Evolutionary conservation across 2,888 invertebrate genomes (phyloP).

Genomic region (Watsonalla binaria): DNA sequence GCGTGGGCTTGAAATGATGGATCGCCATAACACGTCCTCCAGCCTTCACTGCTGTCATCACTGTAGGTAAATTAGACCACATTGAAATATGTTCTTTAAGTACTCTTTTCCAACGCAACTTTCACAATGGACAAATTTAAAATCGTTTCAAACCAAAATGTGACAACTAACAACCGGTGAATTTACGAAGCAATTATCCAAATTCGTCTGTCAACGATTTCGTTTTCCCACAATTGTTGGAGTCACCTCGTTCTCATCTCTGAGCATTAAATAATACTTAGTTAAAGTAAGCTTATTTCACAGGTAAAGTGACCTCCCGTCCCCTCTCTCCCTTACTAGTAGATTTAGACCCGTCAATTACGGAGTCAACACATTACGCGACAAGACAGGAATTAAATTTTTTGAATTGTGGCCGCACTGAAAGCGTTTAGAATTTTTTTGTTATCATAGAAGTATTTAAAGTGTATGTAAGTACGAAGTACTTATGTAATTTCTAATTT

Average conservation of each 20-base stretch:
- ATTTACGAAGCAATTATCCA: slow-evolving; percentile 49
- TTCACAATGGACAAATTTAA: slow-evolving; percentile 9
- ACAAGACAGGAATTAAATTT: slow-evolving; percentile 40
- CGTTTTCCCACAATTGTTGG: slow-evolving; percentile 57
- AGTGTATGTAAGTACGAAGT: no score
- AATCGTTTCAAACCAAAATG: slow-evolving; percentile 14
- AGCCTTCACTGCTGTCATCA: no score
- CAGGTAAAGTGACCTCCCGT: slow-evolving; percentile 40
- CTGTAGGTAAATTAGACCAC: no score
- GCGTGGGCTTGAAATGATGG: no score
- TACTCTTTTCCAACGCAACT: slow-evolving; percentile 9
- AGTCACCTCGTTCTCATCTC: slow-evolving; percentile 57
- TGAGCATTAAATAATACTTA: slow-evolving; percentile 61
- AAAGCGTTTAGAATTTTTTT: slow-evolving; percentile 15
- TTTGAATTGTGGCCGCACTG: slow-evolving; percentile 22
- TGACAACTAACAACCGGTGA: slow-evolving; percentile 32
- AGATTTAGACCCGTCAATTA: slow-evolving; percentile 49
- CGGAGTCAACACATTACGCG: slow-evolving; percentile 53
- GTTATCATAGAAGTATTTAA: no score
- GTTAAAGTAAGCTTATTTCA: slow-evolving; percentile 64
- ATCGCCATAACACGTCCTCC: no score
- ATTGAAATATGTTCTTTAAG: no score
- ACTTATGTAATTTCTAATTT: neutral
- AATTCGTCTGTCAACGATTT: slow-evolving; percentile 48
- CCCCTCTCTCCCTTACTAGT: slow-evolving; percentile 25